phyloP scores from a whole-genome alignment of 2,888 invertebrate species.

The Cabera pusaria region DNA sequence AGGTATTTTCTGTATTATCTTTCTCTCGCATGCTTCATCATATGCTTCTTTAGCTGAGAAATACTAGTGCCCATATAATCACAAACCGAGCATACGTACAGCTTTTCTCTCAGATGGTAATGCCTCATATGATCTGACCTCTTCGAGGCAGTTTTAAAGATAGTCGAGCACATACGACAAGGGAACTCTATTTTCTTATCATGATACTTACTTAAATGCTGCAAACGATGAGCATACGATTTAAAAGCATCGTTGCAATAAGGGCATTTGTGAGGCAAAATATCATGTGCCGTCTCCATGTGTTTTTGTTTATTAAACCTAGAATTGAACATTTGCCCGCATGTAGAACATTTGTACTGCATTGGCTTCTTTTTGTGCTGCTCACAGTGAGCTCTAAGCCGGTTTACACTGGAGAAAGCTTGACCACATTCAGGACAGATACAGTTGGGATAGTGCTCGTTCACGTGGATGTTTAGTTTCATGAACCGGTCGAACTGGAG shows the following conservation, averaged over 20 bases:
- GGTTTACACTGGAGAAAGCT: conserved; percentile 33
- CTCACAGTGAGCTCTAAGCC: conserved; percentile 11
- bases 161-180: conserved; percentile 61
- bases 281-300: conserved; percentile 48
- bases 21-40: conserved; percentile 58
- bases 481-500: conserved; percentile 60
- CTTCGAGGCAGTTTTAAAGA: conserved; percentile 58
- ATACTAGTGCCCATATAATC: conserved; percentile 9
- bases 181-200: conserved; percentile 60
- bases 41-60: conserved; percentile 54
- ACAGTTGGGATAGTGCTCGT: conserved; percentile 65
- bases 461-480: conserved; percentile 66
- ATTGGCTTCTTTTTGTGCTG: conserved; percentile 37
- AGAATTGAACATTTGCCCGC: conserved; percentile 54
- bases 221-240: conserved; percentile 55
- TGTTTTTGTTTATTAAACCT: conserved; percentile 53
- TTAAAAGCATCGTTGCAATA: conserved; percentile 63
- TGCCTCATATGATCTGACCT: conserved; percentile 59
- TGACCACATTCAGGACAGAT: conserved; percentile 71
- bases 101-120: conserved; percentile 34
- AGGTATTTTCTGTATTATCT: conserved; percentile 44
- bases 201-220: conserved; percentile 57
- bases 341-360: conserved; percentile 58
- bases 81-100: conserved; percentile 11
- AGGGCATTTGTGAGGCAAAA: conserved; percentile 38